Evolutionary conservation across 2,888 invertebrate species (phyloP), one percentile per base, ranked within the genome.

Genomic region (Melipona bicolor): DNA sequence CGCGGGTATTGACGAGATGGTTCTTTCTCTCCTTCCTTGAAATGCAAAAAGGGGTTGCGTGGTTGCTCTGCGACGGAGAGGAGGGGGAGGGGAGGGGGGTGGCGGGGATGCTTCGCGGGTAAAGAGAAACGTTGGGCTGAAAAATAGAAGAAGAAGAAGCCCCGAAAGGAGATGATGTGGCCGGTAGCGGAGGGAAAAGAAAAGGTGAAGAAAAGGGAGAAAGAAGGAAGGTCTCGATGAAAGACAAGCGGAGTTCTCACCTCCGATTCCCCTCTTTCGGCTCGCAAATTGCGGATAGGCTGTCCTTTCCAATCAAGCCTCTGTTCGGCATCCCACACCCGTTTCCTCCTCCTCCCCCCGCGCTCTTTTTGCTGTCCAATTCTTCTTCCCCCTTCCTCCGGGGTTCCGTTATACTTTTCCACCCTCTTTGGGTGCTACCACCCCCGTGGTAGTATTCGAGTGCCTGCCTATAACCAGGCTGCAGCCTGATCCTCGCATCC

Each of bases 251-350:
- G 64, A 92, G 87, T 91, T 92, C 89, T 90, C 92, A 92, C 91
- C 90, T 92, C 84, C 85, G 79, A 79, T 75, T 72, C 83, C 82
- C 77, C 80, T 79, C 86, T 82, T 77, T 81, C 72, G 79, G 76
- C 85, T 91, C 90, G 90, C 90, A 92, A 92, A 92, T 92, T 92
- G 90, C 93, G 90, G 89, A 91, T 92, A 92, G 91, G 90, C 90
- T 92, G 93, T 92, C 93, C 90, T 92, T 92, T 92, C 92, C 92
- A 92, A 93, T 92, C 93, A 92, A 89, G 88, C 84, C 84, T 24
- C 65, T 65, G 77, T 84, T 78, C 84, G 78, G 78, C 77, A 78
- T 74, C 80, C 78, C 54, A 32, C 72, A 43, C 65, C 74, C 81
- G 11, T 72, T 27, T 67, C 56, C 17, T 67, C 24, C 69, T 21